Base-by-base conservation (phyloP, 2,888 invertebrate species). In the Chironomus tentans region DNA sequence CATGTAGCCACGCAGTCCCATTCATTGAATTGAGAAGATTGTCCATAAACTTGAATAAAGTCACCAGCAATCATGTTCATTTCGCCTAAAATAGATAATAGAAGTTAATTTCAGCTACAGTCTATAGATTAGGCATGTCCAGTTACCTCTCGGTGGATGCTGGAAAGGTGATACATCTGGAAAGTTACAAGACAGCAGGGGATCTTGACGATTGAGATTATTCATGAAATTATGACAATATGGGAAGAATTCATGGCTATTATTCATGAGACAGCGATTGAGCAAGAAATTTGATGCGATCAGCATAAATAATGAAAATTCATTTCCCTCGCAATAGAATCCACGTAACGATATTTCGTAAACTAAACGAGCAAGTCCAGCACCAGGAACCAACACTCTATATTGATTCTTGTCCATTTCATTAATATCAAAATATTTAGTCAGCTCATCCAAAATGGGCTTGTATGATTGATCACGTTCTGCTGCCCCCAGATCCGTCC, bases 51-150 rank as follows among this genome's bases (percentile, higher is more conserved):
- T 86, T 97, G 95, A 15, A 97, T 85, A 82, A 98, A 99, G 83
- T 98, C 98, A 0, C 98, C 99, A 13, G 98, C 98, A 0, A 94
- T 92, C 93, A 99, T 98, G 3, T 95, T 94, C 84, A 98, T 95
- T 81, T 90, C 86, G 4, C 85, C 87, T 68, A 87, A 85, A 65
- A 56, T 50, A n/a, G 10, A 38, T 1, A n/a, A 5, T 50, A n/a
- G n/a, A 2, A 50, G 3, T 50, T 5, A 15, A n/a, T 47, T 48
- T n/a, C 5, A 48, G 7, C 12, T n/a, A 13, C 3, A 50, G 10
- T n/a, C 15, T 50, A 4, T 2, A 3, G 3, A n/a, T 50, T 50
- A n/a, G 15, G 13, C 5, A n/a, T 50, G 15, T 50, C 50, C 2
- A 15, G 12, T 18, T 56, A 56, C 56, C 56, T 56, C 18, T 56